phyloP scores from a whole-genome alignment of 2,888 invertebrate genomes.

The Epistrophe eligans region DNA sequence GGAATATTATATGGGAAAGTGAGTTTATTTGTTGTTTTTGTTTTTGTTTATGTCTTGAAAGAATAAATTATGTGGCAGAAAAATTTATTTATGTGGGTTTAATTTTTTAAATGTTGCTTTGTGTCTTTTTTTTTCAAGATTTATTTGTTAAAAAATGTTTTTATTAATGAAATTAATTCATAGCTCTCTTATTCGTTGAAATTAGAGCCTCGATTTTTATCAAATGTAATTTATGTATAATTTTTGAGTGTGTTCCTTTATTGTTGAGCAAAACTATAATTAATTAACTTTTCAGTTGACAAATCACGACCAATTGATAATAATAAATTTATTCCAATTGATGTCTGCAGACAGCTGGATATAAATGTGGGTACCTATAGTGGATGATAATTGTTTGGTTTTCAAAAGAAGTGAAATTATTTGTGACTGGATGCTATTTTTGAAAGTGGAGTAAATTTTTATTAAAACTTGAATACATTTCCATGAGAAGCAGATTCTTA shows the following conservation, averaged over 20 bases:
- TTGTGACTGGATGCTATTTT: no score
- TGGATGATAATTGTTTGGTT: no score
- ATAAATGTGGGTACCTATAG: not conserved
- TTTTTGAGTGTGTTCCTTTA: not conserved
- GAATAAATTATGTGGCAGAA: not conserved
- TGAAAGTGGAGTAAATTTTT: no score
- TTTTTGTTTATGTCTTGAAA: not conserved
- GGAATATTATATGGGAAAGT: not conserved
- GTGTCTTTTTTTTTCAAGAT: not conserved
- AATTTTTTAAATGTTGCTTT: not conserved
- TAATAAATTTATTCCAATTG: not conserved
- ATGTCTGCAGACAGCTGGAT: not conserved
- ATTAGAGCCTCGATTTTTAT: not conserved
- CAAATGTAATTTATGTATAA: not conserved
- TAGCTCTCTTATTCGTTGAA: not conserved
- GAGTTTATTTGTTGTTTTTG: conserved; percentile 4
- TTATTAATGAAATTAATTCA: not conserved
- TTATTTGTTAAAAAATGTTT: not conserved
- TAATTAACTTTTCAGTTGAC: not conserved
- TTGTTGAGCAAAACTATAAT: not conserved
- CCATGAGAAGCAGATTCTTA: no score
- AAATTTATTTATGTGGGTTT: conserved; percentile 11
- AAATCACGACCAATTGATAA: not conserved
- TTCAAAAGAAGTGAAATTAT: no score
- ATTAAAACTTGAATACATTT: no score